Base-by-base conservation (phyloP, 2,888 invertebrate genomes). In the Clitarchus hookeri region DNA sequence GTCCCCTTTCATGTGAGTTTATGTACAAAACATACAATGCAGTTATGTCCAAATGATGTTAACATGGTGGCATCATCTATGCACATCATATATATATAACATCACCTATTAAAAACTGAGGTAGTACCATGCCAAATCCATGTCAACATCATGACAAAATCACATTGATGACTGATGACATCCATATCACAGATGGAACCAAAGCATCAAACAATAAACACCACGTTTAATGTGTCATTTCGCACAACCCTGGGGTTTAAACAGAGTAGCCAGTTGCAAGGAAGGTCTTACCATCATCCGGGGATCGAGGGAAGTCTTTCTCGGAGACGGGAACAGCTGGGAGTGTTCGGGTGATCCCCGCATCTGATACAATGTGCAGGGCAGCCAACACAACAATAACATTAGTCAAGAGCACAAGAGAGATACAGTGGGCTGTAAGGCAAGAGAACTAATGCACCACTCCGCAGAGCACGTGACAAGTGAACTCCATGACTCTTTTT, bases 261-360 rank as follows among this genome's bases (percentile, higher is more conserved):
- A 65, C 65, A 65, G 65, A 65, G 65, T 19, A 65, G 65, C 65
- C 65, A 65, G 65, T 65, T 88, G 78, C 84, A 85, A 88, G 53
- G 87, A 87, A 88, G 86, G 79, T 90, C 93, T 94, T 95, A 95
- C 95, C 95, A 92, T 95, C 94, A 91, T 94, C 94, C 90, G 95
- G 94, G 91, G 95, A 93, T 90, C 93, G 93, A 92, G 93, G 93
- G 92, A 95, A 95, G 91, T 93, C 92, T 92, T 93, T 93, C 91
- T 94, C 93, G 89, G 92, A 91, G 91, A 80, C 91, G 91, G 89
- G 92, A 91, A 93, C 92, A 65, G 65, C 65, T 65, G 91, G 93
- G 92, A 91, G 93, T 93, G 93, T 94, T 92, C 92, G 93, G 91
- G 94, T 93, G 91, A 93, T 92, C 92, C 93, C 93, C 91, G 93